Percentiles rank a stretch among this genome's conserved stretches.
Conservation (phyloP, 2,113 vertebrate species). For the Machaerirhynchus nigripectus region DNA sequence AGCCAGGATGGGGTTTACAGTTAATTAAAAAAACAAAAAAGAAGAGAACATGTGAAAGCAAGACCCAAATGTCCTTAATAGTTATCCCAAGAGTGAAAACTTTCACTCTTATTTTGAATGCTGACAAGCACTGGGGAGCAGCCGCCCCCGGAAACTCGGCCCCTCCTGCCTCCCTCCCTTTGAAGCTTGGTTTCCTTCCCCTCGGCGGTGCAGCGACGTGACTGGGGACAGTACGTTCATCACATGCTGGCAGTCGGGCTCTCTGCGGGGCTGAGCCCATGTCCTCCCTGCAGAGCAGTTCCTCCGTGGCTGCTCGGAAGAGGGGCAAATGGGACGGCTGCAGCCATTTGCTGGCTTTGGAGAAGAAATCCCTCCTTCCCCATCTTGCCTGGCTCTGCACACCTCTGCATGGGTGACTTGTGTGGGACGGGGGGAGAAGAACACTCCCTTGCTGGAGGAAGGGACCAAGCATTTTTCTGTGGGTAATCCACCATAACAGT, state of each 20-base stretch:
- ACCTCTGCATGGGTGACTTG: neutral
- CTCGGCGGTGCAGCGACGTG: neutral
- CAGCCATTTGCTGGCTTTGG: neutral
- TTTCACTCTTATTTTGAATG: neutral
- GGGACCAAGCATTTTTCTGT: neutral
- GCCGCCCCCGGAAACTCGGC: neutral
- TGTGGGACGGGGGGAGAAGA: neutral
- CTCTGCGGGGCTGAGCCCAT: neutral
- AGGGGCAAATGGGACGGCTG: fast-evolving
- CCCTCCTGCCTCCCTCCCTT: neutral
- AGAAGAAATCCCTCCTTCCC: neutral
- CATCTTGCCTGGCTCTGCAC: neutral
- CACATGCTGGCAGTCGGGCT: neutral
- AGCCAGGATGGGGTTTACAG: neutral
- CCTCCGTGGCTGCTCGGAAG: neutral
- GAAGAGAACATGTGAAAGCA: neutral
- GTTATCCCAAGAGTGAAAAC: neutral
- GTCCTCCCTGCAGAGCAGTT: neutral
- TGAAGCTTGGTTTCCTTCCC: neutral
- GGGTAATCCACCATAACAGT: fast-evolving
- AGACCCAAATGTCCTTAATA: neutral
- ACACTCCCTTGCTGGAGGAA: neutral
- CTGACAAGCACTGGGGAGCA: neutral
- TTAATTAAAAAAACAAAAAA: neutral
- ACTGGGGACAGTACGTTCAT: neutral